Conservation (phyloP, 1,140 invertebrate species). For the Lordiphosa stackelbergi region DNA sequence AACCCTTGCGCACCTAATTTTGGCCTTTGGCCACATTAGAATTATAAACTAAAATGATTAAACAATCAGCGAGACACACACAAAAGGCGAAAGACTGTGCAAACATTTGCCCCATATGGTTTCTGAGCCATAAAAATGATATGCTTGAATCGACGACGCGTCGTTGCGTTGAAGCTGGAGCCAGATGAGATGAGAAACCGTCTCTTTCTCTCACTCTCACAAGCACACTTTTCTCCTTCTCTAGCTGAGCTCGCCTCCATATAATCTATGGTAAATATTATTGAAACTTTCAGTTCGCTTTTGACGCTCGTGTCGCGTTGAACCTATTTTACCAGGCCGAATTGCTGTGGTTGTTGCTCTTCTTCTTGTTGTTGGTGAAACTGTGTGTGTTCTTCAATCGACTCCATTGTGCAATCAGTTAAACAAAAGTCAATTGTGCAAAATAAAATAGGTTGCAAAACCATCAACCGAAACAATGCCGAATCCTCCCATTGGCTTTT, state of each 20-base stretch:
- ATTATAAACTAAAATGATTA: not conserved
- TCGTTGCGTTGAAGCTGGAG: not conserved
- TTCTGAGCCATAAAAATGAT: slow-evolving; percentile 28
- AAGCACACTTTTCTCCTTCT: slow-evolving; percentile 4
- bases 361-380: slow-evolving; percentile 5
- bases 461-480: slow-evolving; percentile 40
- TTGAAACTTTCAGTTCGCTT: slow-evolving; percentile 67
- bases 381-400: slow-evolving; percentile 1
- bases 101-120: slow-evolving; percentile 31
- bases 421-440: not conserved
- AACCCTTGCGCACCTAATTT: not conserved
- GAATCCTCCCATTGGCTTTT: slow-evolving; percentile 65
- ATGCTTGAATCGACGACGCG: slow-evolving; percentile 11
- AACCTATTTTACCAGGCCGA: slow-evolving; percentile 1
- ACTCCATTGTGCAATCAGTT: slow-evolving; percentile 17
- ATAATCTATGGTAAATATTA: slow-evolving; percentile 65
- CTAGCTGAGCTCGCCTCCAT: slow-evolving; percentile 22
- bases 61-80: slow-evolving; percentile 15
- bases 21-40: slow-evolving; percentile 3
- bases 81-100: slow-evolving; percentile 17
- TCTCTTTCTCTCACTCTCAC: slow-evolving; percentile 17
- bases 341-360: not conserved
- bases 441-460: slow-evolving; percentile 2
- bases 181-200: not conserved
- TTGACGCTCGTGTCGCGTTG: slow-evolving; percentile 48